Conservation (phyloP, 2,888 invertebrate genomes). For the Nemapogon koenigi region DNA sequence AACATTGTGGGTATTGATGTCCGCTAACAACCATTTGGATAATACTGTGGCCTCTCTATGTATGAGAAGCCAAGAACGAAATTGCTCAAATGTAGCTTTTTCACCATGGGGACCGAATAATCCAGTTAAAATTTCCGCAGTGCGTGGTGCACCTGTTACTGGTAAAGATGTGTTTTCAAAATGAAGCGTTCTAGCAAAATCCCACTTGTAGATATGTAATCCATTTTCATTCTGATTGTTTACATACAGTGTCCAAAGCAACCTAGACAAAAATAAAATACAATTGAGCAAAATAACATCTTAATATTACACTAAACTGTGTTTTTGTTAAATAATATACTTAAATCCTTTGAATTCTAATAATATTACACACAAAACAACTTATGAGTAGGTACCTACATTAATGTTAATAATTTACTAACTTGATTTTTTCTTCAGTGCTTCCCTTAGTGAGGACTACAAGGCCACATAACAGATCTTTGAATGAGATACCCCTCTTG, state of each 20-base stretch:
- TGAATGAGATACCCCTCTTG: conserved; percentile 79
- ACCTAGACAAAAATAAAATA: conserved; percentile 49
- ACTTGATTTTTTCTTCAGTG: conserved; percentile 85
- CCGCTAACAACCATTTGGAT: conserved; percentile 82
- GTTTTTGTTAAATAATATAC: not conserved
- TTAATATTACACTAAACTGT: not conserved
- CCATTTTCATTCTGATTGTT: conserved; percentile 74
- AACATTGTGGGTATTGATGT: conserved; percentile 74
- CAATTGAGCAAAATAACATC: not conserved
- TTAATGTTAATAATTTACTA: conserved; percentile 22
- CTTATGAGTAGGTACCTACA: not conserved
- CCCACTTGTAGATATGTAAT: conserved; percentile 74
- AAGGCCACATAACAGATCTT: conserved; percentile 84
- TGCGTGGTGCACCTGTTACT: conserved; percentile 31
- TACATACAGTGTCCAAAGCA: conserved; percentile 85
- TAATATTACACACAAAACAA: too few species aligned
- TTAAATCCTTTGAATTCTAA: not conserved
- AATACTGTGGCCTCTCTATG: conserved; percentile 80
- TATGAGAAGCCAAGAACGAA: conserved; percentile 78
- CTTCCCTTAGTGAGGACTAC: conserved; percentile 86
- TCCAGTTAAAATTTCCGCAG: conserved; percentile 42
- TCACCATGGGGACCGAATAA: conserved; percentile 41
- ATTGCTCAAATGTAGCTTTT: conserved; percentile 74
- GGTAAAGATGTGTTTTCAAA: conserved; percentile 59
- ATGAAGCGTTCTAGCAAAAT: conserved; percentile 72